Evolutionary conservation across 2,113 vertebrate species (phyloP).

Genomic region (Chloroceryle aenea): DNA sequence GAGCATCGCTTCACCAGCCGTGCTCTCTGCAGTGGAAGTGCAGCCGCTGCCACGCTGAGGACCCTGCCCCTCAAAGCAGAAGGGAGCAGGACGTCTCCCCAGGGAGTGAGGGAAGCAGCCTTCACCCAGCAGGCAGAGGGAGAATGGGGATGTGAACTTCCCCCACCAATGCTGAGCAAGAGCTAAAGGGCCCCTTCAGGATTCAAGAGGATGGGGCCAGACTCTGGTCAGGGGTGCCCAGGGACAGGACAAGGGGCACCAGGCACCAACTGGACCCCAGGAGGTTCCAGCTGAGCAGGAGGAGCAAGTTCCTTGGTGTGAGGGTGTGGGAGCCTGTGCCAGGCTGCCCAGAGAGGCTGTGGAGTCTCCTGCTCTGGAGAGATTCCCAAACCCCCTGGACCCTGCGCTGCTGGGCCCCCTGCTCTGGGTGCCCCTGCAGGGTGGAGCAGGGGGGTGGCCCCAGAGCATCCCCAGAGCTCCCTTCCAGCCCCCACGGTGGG

Average conservation of each 20-base stretch:
- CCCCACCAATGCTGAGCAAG: background rate
- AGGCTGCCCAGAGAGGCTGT: background rate
- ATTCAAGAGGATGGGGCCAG: background rate
- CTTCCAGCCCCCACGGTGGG: background rate
- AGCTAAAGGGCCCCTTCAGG: background rate
- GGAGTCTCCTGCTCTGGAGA: background rate
- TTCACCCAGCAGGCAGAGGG: rapidly evolving
- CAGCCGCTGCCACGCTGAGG: background rate
- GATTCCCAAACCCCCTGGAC: background rate
- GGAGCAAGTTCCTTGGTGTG: background rate
- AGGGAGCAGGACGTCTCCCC: background rate
- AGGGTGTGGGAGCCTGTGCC: background rate
- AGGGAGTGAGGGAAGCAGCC: background rate
- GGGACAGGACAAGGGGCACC: background rate
- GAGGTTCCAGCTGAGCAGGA: background rate
- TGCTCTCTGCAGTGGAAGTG: background rate
- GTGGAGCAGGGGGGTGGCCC: background rate
- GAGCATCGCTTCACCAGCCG: rapidly evolving
- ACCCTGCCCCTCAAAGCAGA: background rate
- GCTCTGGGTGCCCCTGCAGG: background rate
- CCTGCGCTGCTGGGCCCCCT: background rate
- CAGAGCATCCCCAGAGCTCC: background rate
- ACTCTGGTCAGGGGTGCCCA: background rate
- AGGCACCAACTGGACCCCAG: background rate
- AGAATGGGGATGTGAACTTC: background rate